Conservation (phyloP, 2,113 vertebrate species). For the Prietella phreatophila region DNA sequence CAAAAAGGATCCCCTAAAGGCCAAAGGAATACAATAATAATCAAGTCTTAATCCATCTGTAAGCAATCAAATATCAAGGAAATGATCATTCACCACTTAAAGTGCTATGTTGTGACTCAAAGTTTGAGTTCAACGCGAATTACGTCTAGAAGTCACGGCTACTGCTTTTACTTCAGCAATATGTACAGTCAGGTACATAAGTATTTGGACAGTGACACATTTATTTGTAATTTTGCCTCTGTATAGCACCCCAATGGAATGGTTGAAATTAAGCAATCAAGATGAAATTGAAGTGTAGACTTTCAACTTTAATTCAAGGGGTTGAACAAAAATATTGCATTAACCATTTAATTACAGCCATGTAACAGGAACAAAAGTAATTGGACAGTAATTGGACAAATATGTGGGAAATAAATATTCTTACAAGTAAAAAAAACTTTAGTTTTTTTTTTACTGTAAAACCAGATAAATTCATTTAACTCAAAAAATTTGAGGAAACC, state of each 20-base stretch:
- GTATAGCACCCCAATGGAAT: too few relatives aligned
- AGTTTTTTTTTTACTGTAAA: background rate
- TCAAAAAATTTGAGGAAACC: too few relatives aligned
- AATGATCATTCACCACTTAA: background rate
- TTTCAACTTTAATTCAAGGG: too few relatives aligned
- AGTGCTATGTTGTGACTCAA: background rate
- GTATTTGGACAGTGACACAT: too few relatives aligned
- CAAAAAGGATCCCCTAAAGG: background rate
- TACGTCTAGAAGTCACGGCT: background rate
- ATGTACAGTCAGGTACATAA: background rate
- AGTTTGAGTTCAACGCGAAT: background rate
- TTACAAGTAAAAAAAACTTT: background rate
- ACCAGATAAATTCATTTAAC: too few relatives aligned
- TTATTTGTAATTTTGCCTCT: too few relatives aligned
- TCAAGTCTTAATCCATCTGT: background rate
- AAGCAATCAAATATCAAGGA: background rate
- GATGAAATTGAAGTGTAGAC: too few relatives aligned
- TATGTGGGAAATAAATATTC: background rate
- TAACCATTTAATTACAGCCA: too few relatives aligned
- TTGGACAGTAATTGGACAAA: too few relatives aligned
- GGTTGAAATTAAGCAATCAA: too few relatives aligned
- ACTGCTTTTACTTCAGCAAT: background rate
- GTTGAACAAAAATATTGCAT: too few relatives aligned
- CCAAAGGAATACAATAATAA: background rate
- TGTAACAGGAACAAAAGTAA: too few relatives aligned